Conservation (phyloP, 1,140 invertebrate genomes). For the Ylistrum balloti region DNA sequence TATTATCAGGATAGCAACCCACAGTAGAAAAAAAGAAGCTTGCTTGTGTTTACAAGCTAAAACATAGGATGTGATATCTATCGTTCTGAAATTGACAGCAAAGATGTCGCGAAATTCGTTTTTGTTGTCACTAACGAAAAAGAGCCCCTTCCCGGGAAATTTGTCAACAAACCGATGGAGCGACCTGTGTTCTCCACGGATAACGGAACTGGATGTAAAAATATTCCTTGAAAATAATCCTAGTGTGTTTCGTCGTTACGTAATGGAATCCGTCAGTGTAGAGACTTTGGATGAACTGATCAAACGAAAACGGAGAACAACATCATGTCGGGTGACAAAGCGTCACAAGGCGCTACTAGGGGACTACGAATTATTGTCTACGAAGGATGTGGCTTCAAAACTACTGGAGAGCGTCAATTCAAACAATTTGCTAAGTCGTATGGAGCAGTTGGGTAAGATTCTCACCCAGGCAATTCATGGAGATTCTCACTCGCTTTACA, state of each 20-base stretch:
- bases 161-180: neutral
- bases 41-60: neutral
- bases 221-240: slow-evolving; percentile 61
- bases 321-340: neutral
- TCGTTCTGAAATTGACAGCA: neutral
- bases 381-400: slow-evolving; percentile 45
- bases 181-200: neutral
- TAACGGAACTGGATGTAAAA: slow-evolving; percentile 56
- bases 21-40: neutral
- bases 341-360: slow-evolving; percentile 41
- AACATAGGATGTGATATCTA: neutral
- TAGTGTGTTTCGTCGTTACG: slow-evolving; percentile 62
- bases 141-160: slow-evolving; percentile 10
- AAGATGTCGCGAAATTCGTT: neutral
- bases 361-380: slow-evolving; percentile 36
- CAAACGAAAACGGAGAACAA: slow-evolving; percentile 48
- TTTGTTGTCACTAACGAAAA: neutral
- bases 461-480: slow-evolving; percentile 56
- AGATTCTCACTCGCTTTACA: slow-evolving; percentile 56
- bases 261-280: slow-evolving; percentile 52
- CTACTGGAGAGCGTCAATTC: slow-evolving; percentile 53
- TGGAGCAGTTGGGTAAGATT: slow-evolving; percentile 57
- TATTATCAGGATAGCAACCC: slow-evolving; percentile 1
- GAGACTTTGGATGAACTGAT: slow-evolving; percentile 56
- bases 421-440: slow-evolving; percentile 47